Percentiles rank a stretch among this genome's conserved stretches.
These are phyloP conservation scores for Anser brachyrhynchus DNA, from an alignment of 2,113 vertebrate species.

Conservation along the genomic window DNA sequence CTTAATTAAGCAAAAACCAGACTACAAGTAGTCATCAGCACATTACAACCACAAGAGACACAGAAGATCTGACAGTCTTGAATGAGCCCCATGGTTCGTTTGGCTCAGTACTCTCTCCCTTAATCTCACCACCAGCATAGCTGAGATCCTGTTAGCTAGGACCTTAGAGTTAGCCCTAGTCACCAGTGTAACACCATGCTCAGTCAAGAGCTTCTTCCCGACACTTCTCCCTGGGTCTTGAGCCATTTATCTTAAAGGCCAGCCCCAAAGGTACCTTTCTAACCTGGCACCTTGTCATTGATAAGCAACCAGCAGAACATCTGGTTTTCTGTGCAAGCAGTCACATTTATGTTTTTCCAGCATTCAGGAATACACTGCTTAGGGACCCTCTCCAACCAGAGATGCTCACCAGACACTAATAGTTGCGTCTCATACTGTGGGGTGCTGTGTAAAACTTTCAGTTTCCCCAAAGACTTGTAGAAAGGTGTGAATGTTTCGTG, in stretches of 20 bases:
- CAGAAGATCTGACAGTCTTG: not conserved
- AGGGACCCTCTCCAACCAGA: not conserved
- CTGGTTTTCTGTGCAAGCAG: not conserved
- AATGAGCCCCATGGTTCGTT: not conserved
- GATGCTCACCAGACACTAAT: not conserved
- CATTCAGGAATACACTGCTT: not conserved
- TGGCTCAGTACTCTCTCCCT: not conserved
- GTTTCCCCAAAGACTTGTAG: not conserved
- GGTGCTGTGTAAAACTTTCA: not conserved
- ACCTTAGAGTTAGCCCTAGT: not conserved
- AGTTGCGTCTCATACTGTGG: not conserved
- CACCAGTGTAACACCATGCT: not conserved
- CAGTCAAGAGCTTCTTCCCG: not conserved
- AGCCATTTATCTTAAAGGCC: not conserved
- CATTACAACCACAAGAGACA: not conserved
- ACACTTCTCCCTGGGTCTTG: not conserved
- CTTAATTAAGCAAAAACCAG: not conserved
- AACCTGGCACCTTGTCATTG: not conserved
- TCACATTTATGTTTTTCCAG: not conserved
- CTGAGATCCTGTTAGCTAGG: not conserved
- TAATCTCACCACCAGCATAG: not conserved
- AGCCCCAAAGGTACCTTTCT: not conserved
- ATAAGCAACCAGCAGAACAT: not conserved
- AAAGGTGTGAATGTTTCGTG: not conserved
- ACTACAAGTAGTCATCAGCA: not conserved